Evolutionary conservation across 1,140 invertebrate genomes (phyloP), one percentile per base, ranked within the genome.

Genomic region (Neuroterus valhalla): DNA sequence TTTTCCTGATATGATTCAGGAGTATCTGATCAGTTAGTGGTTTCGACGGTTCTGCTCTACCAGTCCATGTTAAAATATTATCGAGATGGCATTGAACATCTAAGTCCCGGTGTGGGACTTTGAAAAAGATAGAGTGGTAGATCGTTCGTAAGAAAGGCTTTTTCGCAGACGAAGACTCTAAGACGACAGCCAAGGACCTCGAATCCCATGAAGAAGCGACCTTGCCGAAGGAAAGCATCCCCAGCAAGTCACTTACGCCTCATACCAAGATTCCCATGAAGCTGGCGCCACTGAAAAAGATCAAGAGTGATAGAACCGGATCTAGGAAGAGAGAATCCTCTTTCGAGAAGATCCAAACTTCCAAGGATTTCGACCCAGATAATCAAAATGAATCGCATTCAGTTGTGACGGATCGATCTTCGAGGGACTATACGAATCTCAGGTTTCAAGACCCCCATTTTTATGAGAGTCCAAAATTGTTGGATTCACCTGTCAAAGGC

Each of bases 151-250:
- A 50, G 66, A 75, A 75, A 70, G 62, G 42, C 66, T 79, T 78
- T 71, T 76, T 81, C 73, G 31, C 76, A 88, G 91, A 91, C 50
- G 90, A 91, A 78, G 91, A 91, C 68, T 90, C 89, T 4, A 91
- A 90, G 76, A 89, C 89, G 31, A 89, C 89, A 14, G 87, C 86
- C 6, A 90, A 90, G 78, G 91, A 91, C 12, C 74, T 90, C 48
- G 90, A 91, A 50, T 91, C 90, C 19, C 89, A 90, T 66, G 90
- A 91, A 73, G 90, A 91, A 66, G 80, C 82, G 6, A 88, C 82
- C 5, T 62, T 88, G 11, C 85, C 87, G 1, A 89, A 87, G 19
- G 72, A 71, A 31, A 66, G 48, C 48, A 31, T 42, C 10, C 45
- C 78, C 12, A 77, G 76, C 44, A 68, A 79, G 12, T 68, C 79